These are phyloP conservation scores for Spisula subtruncata DNA, from an alignment of 2,888 invertebrate genomes.

Conservation along the genomic window DNA sequence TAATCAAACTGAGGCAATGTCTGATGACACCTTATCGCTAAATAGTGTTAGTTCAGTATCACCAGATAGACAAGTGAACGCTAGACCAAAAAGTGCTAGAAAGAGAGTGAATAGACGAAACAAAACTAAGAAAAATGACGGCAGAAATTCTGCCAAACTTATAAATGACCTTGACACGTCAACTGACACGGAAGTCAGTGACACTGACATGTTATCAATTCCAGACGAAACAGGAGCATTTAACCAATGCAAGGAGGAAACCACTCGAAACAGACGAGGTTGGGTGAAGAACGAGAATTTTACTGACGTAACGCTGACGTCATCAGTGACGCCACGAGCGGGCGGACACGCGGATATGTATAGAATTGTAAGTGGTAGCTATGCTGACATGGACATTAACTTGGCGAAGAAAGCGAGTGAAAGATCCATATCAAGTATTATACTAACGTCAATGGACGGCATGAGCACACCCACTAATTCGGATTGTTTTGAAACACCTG, in stretches of 20 bases:
- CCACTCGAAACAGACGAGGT: slow-evolving; percentile 59
- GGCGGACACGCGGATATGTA: slow-evolving; percentile 69
- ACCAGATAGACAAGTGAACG: slow-evolving; percentile 48
- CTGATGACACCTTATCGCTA: slow-evolving; percentile 68
- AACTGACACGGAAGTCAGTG: slow-evolving; percentile 75
- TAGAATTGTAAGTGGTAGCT: slow-evolving; percentile 75
- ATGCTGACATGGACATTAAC: slow-evolving; percentile 72
- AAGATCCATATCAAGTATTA: slow-evolving; percentile 81
- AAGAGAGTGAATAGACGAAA: slow-evolving; percentile 39
- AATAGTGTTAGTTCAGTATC: slow-evolving; percentile 62
- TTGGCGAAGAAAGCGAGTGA: slow-evolving; percentile 83
- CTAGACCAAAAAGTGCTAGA: slow-evolving; percentile 67
- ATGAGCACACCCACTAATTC: slow-evolving; percentile 73
- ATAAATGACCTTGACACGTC: slow-evolving; percentile 74
- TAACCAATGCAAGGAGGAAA: slow-evolving; percentile 44
- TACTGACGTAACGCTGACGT: slow-evolving; percentile 68
- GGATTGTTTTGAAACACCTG: slow-evolving; percentile 71
- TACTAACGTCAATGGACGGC: slow-evolving; percentile 78
- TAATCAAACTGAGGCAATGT: slow-evolving; percentile 36
- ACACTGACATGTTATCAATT: slow-evolving; percentile 79
- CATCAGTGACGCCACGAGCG: slow-evolving; percentile 64
- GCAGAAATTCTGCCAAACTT: slow-evolving; percentile 55
- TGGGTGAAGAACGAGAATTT: slow-evolving; percentile 75
- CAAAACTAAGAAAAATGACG: slow-evolving; percentile 58
- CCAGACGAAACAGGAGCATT: slow-evolving; percentile 79